phyloP scores from a whole-genome alignment of 2,113 vertebrate species.

The Callipepla californica region DNA sequence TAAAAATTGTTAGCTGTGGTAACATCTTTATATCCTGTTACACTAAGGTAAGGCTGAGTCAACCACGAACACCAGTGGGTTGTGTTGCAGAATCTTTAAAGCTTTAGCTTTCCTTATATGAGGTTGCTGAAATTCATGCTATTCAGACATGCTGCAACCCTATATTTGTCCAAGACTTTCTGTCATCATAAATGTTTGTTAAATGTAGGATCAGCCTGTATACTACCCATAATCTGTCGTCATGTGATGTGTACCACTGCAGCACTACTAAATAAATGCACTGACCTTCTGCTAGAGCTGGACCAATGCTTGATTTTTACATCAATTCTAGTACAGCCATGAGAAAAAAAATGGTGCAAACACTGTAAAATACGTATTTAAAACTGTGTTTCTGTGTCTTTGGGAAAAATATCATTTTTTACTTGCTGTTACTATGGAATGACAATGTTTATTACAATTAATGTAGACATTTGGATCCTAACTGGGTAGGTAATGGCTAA shows the following conservation, averaged over 20 bases:
- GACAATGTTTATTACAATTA: background rate
- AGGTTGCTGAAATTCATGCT: background rate
- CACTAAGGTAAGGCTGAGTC: background rate
- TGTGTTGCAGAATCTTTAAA: background rate
- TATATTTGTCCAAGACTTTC: background rate
- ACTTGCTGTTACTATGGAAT: background rate
- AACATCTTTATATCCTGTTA: background rate
- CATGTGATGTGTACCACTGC: background rate
- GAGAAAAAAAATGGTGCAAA: background rate
- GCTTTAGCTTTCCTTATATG: background rate
- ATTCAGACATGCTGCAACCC: accelerated
- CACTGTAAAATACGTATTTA: background rate
- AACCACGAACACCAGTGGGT: background rate
- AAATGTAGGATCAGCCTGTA: background rate
- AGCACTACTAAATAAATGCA: accelerated
- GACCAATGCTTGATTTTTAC: background rate
- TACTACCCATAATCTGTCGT: accelerated
- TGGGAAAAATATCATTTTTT: background rate
- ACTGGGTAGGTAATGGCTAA: background rate
- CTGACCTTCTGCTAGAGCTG: background rate
- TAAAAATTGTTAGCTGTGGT: background rate
- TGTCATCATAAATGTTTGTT: background rate
- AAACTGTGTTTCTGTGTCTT: background rate
- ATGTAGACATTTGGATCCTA: accelerated
- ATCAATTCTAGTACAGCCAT: background rate